Evolutionary conservation across 2,797 vertebrate genomes (phyloP), one percentile per base, ranked within the genome.

Genomic region (Cynopterus sphinx): DNA sequence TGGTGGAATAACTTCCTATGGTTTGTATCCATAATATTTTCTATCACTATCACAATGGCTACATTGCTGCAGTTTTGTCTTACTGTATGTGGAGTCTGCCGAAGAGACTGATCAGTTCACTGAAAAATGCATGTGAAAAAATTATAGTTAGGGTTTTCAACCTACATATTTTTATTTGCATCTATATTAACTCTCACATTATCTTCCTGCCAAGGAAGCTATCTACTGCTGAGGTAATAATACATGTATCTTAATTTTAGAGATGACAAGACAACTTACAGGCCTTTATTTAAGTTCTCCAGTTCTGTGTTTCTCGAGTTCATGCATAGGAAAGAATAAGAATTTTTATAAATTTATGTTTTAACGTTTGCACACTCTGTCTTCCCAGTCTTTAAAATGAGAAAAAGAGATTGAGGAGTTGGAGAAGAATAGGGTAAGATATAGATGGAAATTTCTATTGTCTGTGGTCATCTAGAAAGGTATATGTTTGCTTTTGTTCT

Each of bases 1-100:
- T 39, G 98, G 99, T 93, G 98, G 98, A 92, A 98, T 98, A 94
- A 99, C 98, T 92, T 97, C 99, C 19, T 97, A 98, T 0, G 99
- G 99, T 99, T 97, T 99, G 99, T 98, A 91, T 89, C 84, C 33
- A 24, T 61, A 36, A 81, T 84, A n/a, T 26, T 24, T 90, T 65
- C 41, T 67, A 12, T 73, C 22, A 28, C 43, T 68, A 0, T 49
- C 9, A 16, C 26, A 33, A 0, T 63, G 43, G 21, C 41, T 85
- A 1, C 17, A 3, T 87, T 59, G 49, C 39, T 93, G 26, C 11
- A 28, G 9, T 63, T 93, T 83, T 81, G n/a, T 94, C 31, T 92
- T 57, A 70, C 1, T 61, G 19, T 82, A 67, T 65, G 57, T 71
- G 33, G 43, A 65, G 41, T 91, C 43, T 86, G 73, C 70, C 70